phyloP scores from a whole-genome alignment of 2,888 invertebrate genomes.

The Nebria salina region DNA sequence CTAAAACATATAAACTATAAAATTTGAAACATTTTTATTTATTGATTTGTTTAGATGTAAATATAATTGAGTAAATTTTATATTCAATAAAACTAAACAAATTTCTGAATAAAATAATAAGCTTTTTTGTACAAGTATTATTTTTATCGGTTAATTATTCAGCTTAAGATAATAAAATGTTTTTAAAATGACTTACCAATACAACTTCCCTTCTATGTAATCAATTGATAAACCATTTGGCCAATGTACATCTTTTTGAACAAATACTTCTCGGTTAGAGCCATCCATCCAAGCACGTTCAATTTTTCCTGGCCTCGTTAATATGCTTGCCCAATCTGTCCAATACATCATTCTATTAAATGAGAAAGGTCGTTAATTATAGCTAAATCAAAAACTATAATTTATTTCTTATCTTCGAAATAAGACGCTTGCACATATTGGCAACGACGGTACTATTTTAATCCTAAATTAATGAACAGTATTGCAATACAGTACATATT shows the following conservation, averaged over 20 bases:
- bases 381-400: slow-evolving; percentile 2
- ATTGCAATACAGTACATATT: no score
- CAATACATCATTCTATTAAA: slow-evolving; percentile 73
- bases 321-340: slow-evolving; percentile 73
- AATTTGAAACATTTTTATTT: no score
- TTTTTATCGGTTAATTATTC: no score
- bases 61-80: no score
- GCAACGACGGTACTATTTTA: no score
- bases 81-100: no score
- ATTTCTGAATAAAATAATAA: no score
- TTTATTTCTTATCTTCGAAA: neutral
- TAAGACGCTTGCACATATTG: neutral
- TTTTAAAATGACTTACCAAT: slow-evolving; percentile 63
- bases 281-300: slow-evolving; percentile 82
- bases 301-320: slow-evolving; percentile 67
- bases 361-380: neutral
- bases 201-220: slow-evolving; percentile 66
- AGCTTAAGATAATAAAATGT: no score
- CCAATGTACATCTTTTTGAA: slow-evolving; percentile 71
- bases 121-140: no score
- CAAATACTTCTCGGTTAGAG: slow-evolving; percentile 66
- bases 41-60: no score
- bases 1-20: slow-evolving; percentile 52
- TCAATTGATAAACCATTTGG: slow-evolving; percentile 81
- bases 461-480: no score